These are phyloP conservation scores for Phenganax subtilis DNA, from an alignment of 92 coral and sea anemone genomes.

Conservation along the genomic window DNA sequence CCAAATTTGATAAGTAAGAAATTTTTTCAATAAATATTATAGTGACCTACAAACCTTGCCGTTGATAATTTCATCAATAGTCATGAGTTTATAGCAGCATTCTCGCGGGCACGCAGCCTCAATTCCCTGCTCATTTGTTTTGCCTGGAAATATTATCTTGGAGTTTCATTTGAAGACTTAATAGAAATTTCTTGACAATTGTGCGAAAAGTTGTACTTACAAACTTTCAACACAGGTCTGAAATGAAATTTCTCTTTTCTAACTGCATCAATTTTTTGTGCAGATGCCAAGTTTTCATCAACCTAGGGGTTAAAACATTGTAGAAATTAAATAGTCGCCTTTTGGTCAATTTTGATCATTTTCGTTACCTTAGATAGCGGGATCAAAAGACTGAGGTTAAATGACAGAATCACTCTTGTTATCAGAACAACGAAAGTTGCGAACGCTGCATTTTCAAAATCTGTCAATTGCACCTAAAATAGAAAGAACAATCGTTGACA, in stretches of 20 bases:
- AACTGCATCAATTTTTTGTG: conserved; percentile 82
- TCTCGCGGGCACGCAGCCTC: conserved; percentile 31
- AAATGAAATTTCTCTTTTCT: conserved; percentile 76
- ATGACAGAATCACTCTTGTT: conserved; percentile 85
- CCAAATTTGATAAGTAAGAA: no score
- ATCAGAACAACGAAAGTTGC: conserved; percentile 80
- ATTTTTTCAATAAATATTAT: no score
- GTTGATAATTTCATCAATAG: conserved; percentile 74
- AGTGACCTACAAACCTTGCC: conserved; percentile 64
- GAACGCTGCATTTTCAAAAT: conserved; percentile 94
- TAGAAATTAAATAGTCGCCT: not conserved
- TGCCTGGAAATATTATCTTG: not conserved
- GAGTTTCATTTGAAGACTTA: not conserved
- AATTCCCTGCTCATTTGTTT: conserved; percentile 32
- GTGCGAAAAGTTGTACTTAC: conserved; percentile 50
- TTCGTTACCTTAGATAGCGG: conserved; percentile 72
- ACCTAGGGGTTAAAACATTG: conserved; percentile 47
- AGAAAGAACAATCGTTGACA: not conserved
- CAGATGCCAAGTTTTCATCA: conserved; percentile 82
- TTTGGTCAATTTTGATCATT: not conserved
- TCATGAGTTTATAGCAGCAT: conserved; percentile 60
- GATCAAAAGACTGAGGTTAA: conserved; percentile 80
- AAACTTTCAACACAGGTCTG: conserved; percentile 75
- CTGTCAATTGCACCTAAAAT: conserved; percentile 83
- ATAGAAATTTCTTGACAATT: not conserved